Conservation (phyloP, 2,888 invertebrate genomes). For the Phorcus lineatus region DNA sequence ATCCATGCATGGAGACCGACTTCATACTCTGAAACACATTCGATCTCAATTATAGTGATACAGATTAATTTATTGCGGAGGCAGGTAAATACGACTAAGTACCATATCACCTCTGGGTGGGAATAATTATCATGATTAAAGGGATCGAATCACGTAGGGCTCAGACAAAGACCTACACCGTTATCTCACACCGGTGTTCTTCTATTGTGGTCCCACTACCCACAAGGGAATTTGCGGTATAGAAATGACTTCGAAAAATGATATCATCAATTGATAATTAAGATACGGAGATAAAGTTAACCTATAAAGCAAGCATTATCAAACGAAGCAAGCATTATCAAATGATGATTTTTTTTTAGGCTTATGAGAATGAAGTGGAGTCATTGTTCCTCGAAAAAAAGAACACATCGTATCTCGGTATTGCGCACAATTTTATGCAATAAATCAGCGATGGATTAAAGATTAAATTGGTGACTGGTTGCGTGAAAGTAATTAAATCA, state of each 20-base stretch:
- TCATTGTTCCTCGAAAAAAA: no score
- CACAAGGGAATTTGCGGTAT: not conserved
- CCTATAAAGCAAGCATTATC: not conserved
- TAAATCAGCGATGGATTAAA: no score
- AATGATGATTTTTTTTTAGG: not conserved
- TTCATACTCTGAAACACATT: not conserved
- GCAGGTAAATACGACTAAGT: conserved; percentile 8
- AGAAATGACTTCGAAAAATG: not conserved
- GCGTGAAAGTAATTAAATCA: no score
- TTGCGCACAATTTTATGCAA: no score
- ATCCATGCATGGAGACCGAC: not conserved
- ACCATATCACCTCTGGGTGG: conserved; percentile 1
- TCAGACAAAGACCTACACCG: not conserved
- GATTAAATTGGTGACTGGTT: no score
- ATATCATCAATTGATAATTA: not conserved
- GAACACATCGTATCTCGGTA: no score
- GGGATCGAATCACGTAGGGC: conserved; percentile 1
- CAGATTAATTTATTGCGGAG: conserved; percentile 15
- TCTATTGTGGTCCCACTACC: not conserved
- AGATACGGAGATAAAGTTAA: not conserved
- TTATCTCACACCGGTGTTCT: not conserved
- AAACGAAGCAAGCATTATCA: not conserved
- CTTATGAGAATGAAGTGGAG: no score
- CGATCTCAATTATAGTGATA: conserved; percentile 7
- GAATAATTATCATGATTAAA: conserved; percentile 7